Evolutionary conservation across 30 jellyfish, hydroid and myxozoan genomes (phyloP).

Genomic region (Aurelia sp.): DNA sequence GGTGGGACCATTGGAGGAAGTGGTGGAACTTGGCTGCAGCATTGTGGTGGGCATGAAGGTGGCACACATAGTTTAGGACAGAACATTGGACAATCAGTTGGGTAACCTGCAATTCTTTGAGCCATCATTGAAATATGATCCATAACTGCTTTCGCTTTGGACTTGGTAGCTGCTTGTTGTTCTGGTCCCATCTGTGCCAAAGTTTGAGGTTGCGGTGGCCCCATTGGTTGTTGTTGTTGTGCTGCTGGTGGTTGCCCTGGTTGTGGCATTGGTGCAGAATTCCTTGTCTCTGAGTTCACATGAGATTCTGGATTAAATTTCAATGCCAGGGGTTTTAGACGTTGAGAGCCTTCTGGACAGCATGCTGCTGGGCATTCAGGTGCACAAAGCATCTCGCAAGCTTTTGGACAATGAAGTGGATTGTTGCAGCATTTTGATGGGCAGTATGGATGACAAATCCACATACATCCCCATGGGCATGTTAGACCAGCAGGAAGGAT

Average conservation of each 20-base stretch:
- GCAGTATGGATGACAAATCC: conserved; percentile 96
- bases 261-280: conserved; percentile 66
- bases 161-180: conserved; percentile 84
- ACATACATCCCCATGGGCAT: conserved; percentile 99
- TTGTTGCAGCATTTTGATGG: conserved; percentile 98
- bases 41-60: conserved; percentile 84
- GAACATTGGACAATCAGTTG: conserved; percentile 93
- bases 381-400: conserved; percentile 89
- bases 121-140: conserved; percentile 73
- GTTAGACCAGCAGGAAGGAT: conserved; percentile 76
- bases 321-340: conserved; percentile 76
- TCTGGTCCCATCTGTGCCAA: conserved; percentile 85
- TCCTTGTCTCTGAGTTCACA: conserved; percentile 32
- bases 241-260: conserved; percentile 55
- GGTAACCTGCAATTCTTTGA: conserved; percentile 82
- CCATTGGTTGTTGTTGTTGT: conserved; percentile 47
- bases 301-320: conserved; percentile 57
- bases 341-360: conserved; percentile 93
- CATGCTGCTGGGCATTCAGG: conserved; percentile 94
- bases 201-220: conserved; percentile 57
- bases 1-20: conserved; percentile 90
- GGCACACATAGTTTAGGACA: conserved; percentile 95
- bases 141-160: conserved; percentile 71
- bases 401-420: conserved; percentile 88
- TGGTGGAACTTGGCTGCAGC: conserved; percentile 82